phyloP scores from a whole-genome alignment of 2,797 vertebrate genomes.

The Megaceryle alcyon region DNA sequence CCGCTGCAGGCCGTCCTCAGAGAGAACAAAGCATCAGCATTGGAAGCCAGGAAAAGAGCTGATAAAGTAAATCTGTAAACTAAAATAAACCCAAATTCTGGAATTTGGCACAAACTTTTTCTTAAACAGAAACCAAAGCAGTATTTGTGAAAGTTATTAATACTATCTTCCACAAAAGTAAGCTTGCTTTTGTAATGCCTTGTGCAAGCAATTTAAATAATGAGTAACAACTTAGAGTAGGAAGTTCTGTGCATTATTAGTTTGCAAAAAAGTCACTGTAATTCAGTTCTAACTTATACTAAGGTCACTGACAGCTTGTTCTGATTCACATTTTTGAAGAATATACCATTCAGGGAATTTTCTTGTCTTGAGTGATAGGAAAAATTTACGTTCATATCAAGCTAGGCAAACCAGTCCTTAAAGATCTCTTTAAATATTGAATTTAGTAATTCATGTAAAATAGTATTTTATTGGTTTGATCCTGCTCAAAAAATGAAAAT shows the following conservation, averaged over 20 bases:
- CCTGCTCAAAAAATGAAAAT: neutral
- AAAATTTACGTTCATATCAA: neutral
- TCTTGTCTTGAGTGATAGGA: neutral
- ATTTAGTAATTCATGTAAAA: neutral
- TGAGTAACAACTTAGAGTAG: neutral
- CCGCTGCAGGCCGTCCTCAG: slow-evolving; percentile 16
- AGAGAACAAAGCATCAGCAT: neutral
- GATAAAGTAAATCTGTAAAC: neutral
- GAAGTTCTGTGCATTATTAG: neutral
- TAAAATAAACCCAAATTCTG: neutral
- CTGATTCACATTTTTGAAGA: neutral
- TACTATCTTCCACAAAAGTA: neutral
- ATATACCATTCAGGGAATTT: neutral
- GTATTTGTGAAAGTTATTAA: neutral
- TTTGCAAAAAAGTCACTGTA: neutral
- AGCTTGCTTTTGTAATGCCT: neutral
- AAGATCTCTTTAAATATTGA: neutral
- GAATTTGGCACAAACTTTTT: neutral
- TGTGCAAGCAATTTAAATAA: neutral
- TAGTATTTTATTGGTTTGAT: neutral
- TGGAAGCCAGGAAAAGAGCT: neutral
- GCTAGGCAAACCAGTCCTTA: neutral
- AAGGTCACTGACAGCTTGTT: neutral
- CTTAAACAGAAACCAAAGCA: neutral
- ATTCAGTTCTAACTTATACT: neutral